Evolutionary conservation across 2,113 vertebrate species (phyloP).

Genomic region (Siphamia tubifer): DNA sequence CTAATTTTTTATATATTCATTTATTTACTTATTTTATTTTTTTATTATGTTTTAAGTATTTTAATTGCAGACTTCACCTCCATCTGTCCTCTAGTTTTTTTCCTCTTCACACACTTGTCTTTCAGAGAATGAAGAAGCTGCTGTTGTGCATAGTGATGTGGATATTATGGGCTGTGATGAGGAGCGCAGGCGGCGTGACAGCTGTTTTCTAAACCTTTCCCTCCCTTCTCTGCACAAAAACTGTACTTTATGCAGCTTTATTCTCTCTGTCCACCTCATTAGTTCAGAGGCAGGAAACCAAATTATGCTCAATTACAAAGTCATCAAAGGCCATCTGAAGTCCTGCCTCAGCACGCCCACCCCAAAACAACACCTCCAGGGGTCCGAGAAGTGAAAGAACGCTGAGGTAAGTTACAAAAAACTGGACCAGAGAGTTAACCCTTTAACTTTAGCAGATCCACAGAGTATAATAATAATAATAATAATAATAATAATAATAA

Average conservation of each 20-base stretch:
- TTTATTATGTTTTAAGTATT: too few species aligned
- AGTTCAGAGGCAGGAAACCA: slow-evolving; percentile 78
- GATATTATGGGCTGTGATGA: slow-evolving; percentile 47
- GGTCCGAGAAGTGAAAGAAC: neutral
- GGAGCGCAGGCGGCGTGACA: slow-evolving; percentile 41
- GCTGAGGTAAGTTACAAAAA: neutral
- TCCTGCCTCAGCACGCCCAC: slow-evolving; percentile 70
- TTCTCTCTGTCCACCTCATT: slow-evolving; percentile 75
- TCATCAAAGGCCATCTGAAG: slow-evolving; percentile 77
- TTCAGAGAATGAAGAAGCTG: slow-evolving; percentile 13
- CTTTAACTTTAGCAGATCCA: too few species aligned
- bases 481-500: too few species aligned
- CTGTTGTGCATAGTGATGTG: slow-evolving; percentile 56
- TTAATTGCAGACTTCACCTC: slow-evolving; percentile 63
- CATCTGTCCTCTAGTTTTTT: slow-evolving; percentile 52
- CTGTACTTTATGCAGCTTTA: slow-evolving; percentile 49
- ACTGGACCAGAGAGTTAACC: too few species aligned
- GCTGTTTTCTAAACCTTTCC: slow-evolving; percentile 55
- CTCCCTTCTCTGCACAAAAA: slow-evolving; percentile 29
- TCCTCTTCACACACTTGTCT: slow-evolving; percentile 22
- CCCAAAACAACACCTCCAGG: neutral
- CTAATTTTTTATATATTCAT: too few species aligned
- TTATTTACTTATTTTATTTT: too few species aligned
- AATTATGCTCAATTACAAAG: slow-evolving; percentile 81
- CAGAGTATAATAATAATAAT: too few species aligned